These are phyloP conservation scores for Hypomecis atomaria DNA, from an alignment of 2,888 invertebrate genomes.

Conservation along the genomic window DNA sequence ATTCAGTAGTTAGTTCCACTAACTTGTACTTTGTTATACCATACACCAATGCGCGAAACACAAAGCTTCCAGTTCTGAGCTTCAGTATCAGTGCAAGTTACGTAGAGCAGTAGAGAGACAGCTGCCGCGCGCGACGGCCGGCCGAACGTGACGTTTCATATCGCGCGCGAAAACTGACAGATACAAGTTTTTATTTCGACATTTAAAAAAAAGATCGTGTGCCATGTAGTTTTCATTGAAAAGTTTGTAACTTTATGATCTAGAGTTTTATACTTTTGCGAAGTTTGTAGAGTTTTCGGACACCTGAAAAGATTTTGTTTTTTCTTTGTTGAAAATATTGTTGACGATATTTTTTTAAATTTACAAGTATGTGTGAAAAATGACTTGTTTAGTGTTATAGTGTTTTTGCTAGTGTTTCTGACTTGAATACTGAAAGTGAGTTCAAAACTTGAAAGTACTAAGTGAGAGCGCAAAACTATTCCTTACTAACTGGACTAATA, in stretches of 20 bases:
- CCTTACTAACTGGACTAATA: constrained; percentile 3
- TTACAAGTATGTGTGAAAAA: background rate
- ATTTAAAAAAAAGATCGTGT: background rate
- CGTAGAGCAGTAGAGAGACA: constrained; percentile 23
- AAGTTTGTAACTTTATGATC: background rate
- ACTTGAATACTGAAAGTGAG: background rate
- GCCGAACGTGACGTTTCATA: constrained; percentile 10
- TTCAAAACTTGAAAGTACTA: background rate
- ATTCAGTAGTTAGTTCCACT: too few species aligned
- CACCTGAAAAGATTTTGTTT: too few species aligned
- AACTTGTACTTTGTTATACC: background rate
- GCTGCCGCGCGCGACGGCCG: constrained; percentile 32
- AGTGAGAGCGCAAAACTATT: background rate
- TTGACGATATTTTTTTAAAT: too few species aligned
- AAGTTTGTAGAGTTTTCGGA: too few species aligned
- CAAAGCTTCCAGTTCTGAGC: constrained; percentile 13
- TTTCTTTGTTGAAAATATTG: too few species aligned
- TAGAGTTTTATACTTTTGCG: background rate
- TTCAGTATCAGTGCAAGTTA: constrained; percentile 9
- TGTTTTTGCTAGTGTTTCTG: background rate
- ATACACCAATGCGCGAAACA: constrained; percentile 6
- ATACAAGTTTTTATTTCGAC: background rate
- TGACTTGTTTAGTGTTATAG: background rate
- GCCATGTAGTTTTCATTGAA: background rate
- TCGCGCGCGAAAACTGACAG: constrained; percentile 18